phyloP scores from a whole-genome alignment of 2,797 vertebrate species.

The Peromyscus nudipes region DNA sequence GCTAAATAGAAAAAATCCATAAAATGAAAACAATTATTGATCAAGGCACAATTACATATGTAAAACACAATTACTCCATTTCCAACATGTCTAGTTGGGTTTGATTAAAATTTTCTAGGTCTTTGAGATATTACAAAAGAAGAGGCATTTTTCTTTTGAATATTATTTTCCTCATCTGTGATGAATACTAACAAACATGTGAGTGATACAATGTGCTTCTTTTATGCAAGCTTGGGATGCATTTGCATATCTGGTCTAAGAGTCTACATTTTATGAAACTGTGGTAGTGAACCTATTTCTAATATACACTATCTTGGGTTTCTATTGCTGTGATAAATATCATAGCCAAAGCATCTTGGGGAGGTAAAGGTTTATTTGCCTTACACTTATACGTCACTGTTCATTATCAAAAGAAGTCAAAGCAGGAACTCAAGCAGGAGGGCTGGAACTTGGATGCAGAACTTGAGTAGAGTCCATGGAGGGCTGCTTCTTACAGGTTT shows the following conservation, averaged over 20 bases:
- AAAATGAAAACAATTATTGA: conserved; percentile 33
- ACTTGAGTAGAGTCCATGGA: background rate
- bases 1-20: conserved; percentile 52
- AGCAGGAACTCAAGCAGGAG: background rate
- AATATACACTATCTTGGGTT: background rate
- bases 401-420: background rate
- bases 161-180: conserved; percentile 58
- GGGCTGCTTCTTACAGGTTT: background rate
- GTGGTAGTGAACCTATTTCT: conserved; percentile 47
- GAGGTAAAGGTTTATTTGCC: background rate
- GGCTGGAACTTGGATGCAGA: background rate
- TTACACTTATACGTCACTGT: background rate
- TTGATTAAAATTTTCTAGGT: conserved; percentile 65
- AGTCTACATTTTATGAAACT: conserved; percentile 47
- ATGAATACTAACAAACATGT: conserved; percentile 49
- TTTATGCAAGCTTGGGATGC: background rate
- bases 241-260: conserved; percentile 48
- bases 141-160: conserved; percentile 56
- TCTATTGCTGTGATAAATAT: background rate
- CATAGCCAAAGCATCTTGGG: background rate
- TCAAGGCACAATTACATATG: conserved; percentile 1
- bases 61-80: conserved; percentile 51
- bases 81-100: conserved; percentile 41
- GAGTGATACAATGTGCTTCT: conserved; percentile 54
- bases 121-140: conserved; percentile 38